Evolutionary conservation across 2,113 vertebrate genomes (phyloP), one percentile per base, ranked within the genome.

Genomic region (Centropus unirufus): DNA sequence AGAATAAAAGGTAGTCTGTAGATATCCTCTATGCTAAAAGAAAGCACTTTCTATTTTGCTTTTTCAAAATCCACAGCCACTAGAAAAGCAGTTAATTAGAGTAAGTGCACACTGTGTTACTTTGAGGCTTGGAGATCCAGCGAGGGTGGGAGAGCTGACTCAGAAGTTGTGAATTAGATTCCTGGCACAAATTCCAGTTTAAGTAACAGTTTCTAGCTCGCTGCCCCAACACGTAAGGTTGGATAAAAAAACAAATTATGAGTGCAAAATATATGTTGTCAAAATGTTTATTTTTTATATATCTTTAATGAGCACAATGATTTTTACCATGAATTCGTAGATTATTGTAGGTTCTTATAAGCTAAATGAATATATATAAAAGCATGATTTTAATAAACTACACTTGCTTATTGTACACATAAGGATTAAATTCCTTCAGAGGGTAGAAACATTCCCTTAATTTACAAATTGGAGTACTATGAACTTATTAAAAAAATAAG

Each of bases 101-200:
- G 78, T 92, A 95, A 97, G 96, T 98, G 90, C 94, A 90, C 63
- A 34, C 87, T 92, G 40, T 54, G 77, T 94, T 96, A 83, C 89
- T 97, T 76, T 22, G 95, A 97, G 88, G 46, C 93, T 91, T 70
- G 91, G 95, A 89, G 74, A 80, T 96, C 75, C 91, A 96, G 94
- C 36, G 44, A 73, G 95, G 95, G 87, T 96, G 92, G 94, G 95
- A 97, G 95, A 93, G 91, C 97, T 97, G 97, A 98, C 95, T 98
- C 97, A 96, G 94, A 97, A 97, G 95, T 96, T 96, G 97, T 94
- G 92, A 98, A 98, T 96, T 96, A 93, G 96, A 97, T 98, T 97
- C 97, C 97, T 98, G 97, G 97, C 97, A 97, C 88, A 82, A 93
- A 75, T 94, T 95, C 92, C 84, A 83, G 94, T 89, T 93, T 91